Base-by-base conservation (phyloP, 2,113 vertebrate species). In the Seriola quinqueradiata region DNA sequence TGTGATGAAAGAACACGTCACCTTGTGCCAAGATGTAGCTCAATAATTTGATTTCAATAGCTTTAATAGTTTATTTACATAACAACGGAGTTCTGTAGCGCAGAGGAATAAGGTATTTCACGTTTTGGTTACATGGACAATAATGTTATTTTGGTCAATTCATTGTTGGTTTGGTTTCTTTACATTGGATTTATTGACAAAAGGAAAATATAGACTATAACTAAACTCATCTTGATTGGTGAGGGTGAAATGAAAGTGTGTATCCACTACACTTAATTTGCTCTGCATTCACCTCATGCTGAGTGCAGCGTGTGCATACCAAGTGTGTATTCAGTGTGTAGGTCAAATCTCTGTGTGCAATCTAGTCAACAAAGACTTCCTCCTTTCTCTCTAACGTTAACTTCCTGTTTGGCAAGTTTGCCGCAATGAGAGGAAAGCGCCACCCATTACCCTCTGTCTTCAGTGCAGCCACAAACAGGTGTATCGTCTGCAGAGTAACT, bases 341-440 rank as follows among this genome's bases (percentile, higher is more conserved):
- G 40, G n/a, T 72, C 38, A 69, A 79, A 90, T 82, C 68, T 88
- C n/a, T 84, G 34, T 70, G 50, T 79, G 38, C 9, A 11, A 89
- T 87, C 75, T 74, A 36, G 52, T 46, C 11, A 73, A 60, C 63
- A 61, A 65, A 36, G 40, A 81, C 88, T 89, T 92, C 88, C 88
- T 87, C 65, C 25, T 73, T 75, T 75, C 71, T 78, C 68, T 81
- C 21, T 38, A 75, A 82, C 2, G 17, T 36, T 34, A 55, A 82
- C 90, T 93, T 93, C 92, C 89, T 91, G 83, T 90, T 90, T 82
- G 52, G 60, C 5, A 1, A 77, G 59, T 87, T 82, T 28, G 64
- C 28, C 0, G 2, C 32, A 63, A 25, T 17, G 40, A 61, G 44
- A 82, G 57, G 70, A 72, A 86, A 85, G 58, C 48, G 34, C 46